Conservation (phyloP, 1,140 invertebrate genomes). For the Drosophila sucinea region DNA sequence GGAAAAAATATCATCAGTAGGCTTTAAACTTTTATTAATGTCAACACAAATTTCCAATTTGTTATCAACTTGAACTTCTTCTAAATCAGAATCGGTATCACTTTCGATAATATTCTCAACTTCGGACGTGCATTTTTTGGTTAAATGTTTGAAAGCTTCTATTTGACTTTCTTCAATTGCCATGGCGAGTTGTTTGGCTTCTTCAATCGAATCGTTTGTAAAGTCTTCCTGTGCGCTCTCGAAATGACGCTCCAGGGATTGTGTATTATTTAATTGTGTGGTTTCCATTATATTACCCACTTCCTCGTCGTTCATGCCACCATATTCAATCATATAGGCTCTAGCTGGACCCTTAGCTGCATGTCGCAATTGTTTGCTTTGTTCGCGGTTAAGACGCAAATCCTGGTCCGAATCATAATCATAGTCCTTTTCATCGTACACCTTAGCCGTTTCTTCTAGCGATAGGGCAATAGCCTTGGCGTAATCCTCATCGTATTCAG, state of each 20-base stretch:
- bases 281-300: constrained; percentile 83
- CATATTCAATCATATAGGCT: constrained; percentile 89
- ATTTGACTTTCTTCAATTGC: constrained; percentile 2
- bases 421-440: constrained; percentile 72
- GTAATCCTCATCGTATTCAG: constrained; percentile 84
- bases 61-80: constrained; percentile 36
- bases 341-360: constrained; percentile 84
- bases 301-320: constrained; percentile 88
- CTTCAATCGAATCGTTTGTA: constrained; percentile 26
- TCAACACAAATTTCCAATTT: constrained; percentile 80
- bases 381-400: constrained; percentile 69
- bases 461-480: constrained; percentile 84
- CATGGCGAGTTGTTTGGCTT: constrained; percentile 11
- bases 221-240: constrained; percentile 3
- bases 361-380: constrained; percentile 70
- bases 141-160: background rate
- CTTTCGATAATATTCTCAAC: constrained; percentile 28
- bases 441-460: constrained; percentile 73
- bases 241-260: constrained; percentile 33
- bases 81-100: constrained; percentile 46
- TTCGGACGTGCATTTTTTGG: background rate
- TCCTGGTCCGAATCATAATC: constrained; percentile 68
- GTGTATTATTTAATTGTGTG: constrained; percentile 66
- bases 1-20: constrained; percentile 88
- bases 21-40: constrained; percentile 52